Evolutionary conservation across 2,888 invertebrate genomes (phyloP).

Genomic region (Campoplex nolae): DNA sequence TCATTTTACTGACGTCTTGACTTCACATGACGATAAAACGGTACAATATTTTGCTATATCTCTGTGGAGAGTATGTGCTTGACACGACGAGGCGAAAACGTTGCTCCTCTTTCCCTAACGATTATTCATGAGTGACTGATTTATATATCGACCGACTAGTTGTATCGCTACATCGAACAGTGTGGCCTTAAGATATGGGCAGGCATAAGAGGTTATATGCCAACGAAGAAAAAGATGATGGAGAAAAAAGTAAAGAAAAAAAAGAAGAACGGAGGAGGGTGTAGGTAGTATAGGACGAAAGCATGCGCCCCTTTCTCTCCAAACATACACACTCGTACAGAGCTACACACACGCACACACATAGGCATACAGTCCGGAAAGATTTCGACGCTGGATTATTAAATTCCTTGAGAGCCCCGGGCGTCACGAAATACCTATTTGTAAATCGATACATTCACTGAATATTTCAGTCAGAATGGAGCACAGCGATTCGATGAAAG

Average conservation of each 20-base stretch:
- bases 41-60: constrained; percentile 23
- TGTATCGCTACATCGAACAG: constrained; percentile 62
- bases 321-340: constrained; percentile 55
- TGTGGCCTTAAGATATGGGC: constrained; percentile 59
- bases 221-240: constrained; percentile 43
- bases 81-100: constrained; percentile 17
- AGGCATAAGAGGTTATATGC: constrained; percentile 38
- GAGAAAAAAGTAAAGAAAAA: constrained; percentile 74
- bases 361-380: constrained; percentile 74
- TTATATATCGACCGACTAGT: constrained; percentile 78
- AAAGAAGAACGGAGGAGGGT: constrained; percentile 20
- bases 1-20: neutral
- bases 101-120: constrained; percentile 55
- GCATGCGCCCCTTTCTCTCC: constrained; percentile 27
- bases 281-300: constrained; percentile 45
- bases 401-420: constrained; percentile 82
- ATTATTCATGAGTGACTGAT: constrained; percentile 78
- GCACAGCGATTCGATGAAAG: constrained; percentile 66
- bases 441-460: constrained; percentile 84
- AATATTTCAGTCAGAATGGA: constrained; percentile 81
- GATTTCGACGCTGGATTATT: constrained; percentile 83
- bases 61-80: constrained; percentile 5
- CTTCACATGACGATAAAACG: neutral
- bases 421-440: constrained; percentile 82
- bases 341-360: neutral